These are phyloP conservation scores for Gallinago jamesoni DNA, from an alignment of 2,113 vertebrate species.

Conservation along the genomic window DNA sequence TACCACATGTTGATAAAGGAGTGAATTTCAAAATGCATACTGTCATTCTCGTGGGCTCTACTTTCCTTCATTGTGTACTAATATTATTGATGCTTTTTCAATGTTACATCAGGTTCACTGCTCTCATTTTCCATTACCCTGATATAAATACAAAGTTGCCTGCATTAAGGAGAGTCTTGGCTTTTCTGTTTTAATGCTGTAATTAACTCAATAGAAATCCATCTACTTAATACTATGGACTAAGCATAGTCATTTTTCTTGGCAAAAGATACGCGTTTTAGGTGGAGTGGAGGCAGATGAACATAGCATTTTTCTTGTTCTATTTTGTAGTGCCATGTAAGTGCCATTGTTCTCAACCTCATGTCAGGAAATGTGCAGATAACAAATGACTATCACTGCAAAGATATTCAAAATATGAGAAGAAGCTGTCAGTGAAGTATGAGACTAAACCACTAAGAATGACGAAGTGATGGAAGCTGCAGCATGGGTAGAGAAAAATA, in stretches of 20 bases:
- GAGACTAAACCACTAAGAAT: neutral
- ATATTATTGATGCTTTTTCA: neutral
- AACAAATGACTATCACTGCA: neutral
- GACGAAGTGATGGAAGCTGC: neutral
- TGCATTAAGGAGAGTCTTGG: neutral
- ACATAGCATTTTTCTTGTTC: neutral
- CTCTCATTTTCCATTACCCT: neutral
- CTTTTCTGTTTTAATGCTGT: neutral
- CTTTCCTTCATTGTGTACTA: neutral
- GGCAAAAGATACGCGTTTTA: neutral
- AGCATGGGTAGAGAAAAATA: neutral
- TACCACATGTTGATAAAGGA: accelerated
- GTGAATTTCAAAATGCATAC: neutral
- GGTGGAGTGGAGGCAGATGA: neutral
- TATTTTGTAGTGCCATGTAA: neutral
- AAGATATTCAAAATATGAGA: neutral
- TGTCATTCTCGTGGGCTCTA: accelerated
- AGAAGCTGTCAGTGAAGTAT: neutral
- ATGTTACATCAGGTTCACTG: neutral
- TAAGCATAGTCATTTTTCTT: neutral
- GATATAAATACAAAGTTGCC: neutral
- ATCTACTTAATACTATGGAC: neutral
- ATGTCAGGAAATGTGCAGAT: neutral
- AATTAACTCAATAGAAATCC: neutral
- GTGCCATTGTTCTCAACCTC: neutral